Conservation (phyloP, 2,888 invertebrate species). For the Liposcelis brunnea region DNA sequence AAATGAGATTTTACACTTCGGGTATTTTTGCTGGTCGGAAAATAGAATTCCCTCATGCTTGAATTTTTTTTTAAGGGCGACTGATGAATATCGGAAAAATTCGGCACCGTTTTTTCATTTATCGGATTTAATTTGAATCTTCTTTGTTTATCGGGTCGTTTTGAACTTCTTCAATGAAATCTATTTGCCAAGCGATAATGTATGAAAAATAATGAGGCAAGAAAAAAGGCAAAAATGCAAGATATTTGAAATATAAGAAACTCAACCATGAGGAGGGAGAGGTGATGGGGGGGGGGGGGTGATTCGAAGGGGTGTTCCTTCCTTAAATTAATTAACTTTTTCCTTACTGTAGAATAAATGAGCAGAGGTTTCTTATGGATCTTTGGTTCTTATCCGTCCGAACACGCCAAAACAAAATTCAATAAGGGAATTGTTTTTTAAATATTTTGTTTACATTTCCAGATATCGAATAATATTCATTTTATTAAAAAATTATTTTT, state of each 20-base stretch:
- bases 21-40: neutral
- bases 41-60: neutral
- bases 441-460: slow-evolving; percentile 8
- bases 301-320: slow-evolving; percentile 2
- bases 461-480: no score
- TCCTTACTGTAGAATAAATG: slow-evolving; percentile 9
- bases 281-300: neutral
- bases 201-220: neutral
- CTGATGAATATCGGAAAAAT: no score
- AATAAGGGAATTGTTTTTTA: slow-evolving; percentile 9
- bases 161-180: no score
- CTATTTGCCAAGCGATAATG: no score
- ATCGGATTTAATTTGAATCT: no score
- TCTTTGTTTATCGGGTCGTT: no score
- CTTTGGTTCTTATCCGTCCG: neutral
- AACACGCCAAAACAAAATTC: slow-evolving; percentile 7
- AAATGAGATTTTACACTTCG: no score
- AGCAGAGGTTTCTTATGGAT: slow-evolving; percentile 2
- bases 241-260: slow-evolving; percentile 5
- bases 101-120: no score
- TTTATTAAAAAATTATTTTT: no score
- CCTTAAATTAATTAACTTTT: slow-evolving; percentile 10
- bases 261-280: slow-evolving; percentile 1
- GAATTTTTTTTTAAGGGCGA: no score
- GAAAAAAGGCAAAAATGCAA: neutral